Base-by-base conservation (phyloP, 2,797 vertebrate genomes). In the Gallinago solitaria region DNA sequence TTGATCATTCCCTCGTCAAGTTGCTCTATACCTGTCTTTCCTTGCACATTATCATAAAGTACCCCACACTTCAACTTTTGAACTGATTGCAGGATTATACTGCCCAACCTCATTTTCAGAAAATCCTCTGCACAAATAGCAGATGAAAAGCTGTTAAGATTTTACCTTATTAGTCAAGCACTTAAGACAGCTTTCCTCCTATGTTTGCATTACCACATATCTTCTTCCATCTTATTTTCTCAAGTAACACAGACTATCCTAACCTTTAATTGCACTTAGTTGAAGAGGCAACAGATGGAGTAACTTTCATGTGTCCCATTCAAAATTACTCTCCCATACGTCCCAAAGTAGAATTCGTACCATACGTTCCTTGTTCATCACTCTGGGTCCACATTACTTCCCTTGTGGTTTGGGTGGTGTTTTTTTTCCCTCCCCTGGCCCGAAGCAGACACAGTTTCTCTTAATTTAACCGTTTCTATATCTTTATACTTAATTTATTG, bases 41-140 rank as follows among this genome's bases (percentile, higher is more conserved):
- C 85, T 69, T 65, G n/a, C 67, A 79, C n/a, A 41, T 32, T 47
- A 59, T 33, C 48, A 63, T 6, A 57, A 85, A 80, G 41, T 35
- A 60, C 5, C 25, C 13, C 57, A 64, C 45, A 27, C 25, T 70
- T 59, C 53, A 63, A 20, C 33, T 27, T 12, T 11, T 59, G 57
- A 56, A 77, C 15, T 71, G 85, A 95, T 2, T 48, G 67, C 50
- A 73, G 65, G 74, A 95, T 94, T 89, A 88, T 1, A 48, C 30
- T 18, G 41, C 11, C 20, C 74, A 67, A 19, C 17, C 50, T 82
- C 47, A 75, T 79, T 63, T 59, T 51, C 61, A 86, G 87, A 73
- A 90, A 94, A 93, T 84, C 77, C 83, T 76, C 63, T 89, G 67
- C 80, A 88, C 70, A 95, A 95, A 94, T 37, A 93, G 18, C 45